Percentiles rank a stretch among this genome's conserved stretches.
phyloP scores from a whole-genome alignment of 2,797 vertebrate genomes.

The Paedocypris micromegethes region DNA sequence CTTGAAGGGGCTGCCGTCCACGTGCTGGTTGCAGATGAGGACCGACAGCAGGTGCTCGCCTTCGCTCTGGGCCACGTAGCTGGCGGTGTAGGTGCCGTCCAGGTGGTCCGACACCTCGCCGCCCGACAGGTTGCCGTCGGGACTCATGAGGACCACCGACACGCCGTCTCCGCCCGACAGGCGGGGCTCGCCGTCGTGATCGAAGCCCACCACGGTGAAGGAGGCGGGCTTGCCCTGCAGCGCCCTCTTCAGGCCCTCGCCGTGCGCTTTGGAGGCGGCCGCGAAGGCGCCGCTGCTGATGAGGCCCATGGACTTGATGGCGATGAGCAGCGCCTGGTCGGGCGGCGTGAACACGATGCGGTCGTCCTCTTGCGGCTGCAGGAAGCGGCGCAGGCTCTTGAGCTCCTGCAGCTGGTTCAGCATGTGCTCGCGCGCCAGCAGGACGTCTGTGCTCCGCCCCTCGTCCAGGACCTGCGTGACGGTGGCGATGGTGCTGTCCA shows the following conservation, averaged over 20 bases:
- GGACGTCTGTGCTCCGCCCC: constrained; percentile 86
- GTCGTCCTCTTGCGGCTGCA: constrained; percentile 94
- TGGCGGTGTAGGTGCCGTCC: constrained; percentile 87
- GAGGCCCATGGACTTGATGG: constrained; percentile 93
- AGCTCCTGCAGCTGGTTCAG: constrained; percentile 95
- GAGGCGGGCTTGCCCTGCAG: constrained; percentile 89
- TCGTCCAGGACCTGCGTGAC: constrained; percentile 95
- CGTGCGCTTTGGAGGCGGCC: constrained; percentile 89
- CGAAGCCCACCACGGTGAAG: constrained; percentile 90
- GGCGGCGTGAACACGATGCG: constrained; percentile 95
- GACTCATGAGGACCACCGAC: constrained; percentile 82
- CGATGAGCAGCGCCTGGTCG: constrained; percentile 87
- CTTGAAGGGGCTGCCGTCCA: constrained; percentile 96
- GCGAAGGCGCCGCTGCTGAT: constrained; percentile 96
- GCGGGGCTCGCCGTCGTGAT: constrained; percentile 91
- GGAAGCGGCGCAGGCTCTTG: constrained; percentile 81
- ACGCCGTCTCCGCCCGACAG: constrained; percentile 88
- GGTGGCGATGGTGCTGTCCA: constrained; percentile 92
- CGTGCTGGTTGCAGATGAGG: constrained; percentile 94
- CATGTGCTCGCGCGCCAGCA: constrained; percentile 92
- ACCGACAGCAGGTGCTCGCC: constrained; percentile 93
- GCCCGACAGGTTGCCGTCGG: constrained; percentile 81
- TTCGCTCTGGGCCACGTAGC: constrained; percentile 88
- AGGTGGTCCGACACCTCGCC: constrained; percentile 89
- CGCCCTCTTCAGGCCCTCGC: constrained; percentile 87